Evolutionary conservation across 2,888 invertebrate genomes (phyloP).

Genomic region (Listrodromus nycthemerus): DNA sequence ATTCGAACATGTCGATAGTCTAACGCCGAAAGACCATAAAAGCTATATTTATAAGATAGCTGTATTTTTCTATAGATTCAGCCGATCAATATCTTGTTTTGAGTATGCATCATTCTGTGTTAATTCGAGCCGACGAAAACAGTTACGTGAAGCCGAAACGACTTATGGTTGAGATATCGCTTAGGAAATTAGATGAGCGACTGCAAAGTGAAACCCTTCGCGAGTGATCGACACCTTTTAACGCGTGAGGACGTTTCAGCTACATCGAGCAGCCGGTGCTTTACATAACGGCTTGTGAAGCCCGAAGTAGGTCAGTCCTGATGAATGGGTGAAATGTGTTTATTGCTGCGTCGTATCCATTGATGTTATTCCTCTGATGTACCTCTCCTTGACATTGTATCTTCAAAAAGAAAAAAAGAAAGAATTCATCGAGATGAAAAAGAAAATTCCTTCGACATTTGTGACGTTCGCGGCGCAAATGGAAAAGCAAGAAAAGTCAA

Average conservation of each 20-base stretch:
- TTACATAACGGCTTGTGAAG: constrained; percentile 77
- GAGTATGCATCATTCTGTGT: not conserved
- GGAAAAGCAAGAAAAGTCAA: not conserved
- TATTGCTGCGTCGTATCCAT: constrained; percentile 36
- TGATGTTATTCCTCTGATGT: constrained; percentile 25
- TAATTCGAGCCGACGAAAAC: not conserved
- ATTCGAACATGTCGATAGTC: not conserved
- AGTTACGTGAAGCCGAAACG: constrained; percentile 31
- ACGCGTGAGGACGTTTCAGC: constrained; percentile 71
- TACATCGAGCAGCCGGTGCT: constrained; percentile 40
- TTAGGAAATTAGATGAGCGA: constrained; percentile 71
- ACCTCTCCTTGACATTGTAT: constrained; percentile 15
- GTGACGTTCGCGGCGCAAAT: not conserved
- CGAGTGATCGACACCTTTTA: constrained; percentile 75
- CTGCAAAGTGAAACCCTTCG: constrained; percentile 76
- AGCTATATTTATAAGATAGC: not conserved
- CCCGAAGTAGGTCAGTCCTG: constrained; percentile 74
- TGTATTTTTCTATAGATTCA: not conserved
- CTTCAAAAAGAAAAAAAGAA: not conserved
- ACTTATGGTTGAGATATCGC: constrained; percentile 40
- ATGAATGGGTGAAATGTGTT: constrained; percentile 68
- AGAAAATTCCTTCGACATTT: constrained; percentile 11
- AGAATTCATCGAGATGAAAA: not conserved
- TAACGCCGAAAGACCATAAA: not conserved
- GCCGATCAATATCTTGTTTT: not conserved